phyloP scores from a whole-genome alignment of 1,140 invertebrate species.

The Spodoptera frugiperda region DNA sequence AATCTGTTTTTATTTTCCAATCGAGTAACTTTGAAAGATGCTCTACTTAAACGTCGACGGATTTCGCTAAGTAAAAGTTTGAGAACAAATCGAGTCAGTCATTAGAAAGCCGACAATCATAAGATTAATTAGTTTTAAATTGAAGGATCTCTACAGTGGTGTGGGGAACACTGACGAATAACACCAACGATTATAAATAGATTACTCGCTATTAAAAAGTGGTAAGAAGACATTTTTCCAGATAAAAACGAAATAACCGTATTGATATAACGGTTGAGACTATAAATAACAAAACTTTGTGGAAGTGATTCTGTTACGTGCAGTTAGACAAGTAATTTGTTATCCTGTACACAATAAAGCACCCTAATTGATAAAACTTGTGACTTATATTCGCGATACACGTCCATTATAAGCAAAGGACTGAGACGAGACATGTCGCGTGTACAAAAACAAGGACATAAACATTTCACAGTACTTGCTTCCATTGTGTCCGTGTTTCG shows the following conservation, averaged over 20 bases:
- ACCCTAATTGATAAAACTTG: conserved; percentile 24
- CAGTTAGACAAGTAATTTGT: neutral
- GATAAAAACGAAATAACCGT: no score
- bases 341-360: neutral
- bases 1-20: conserved; percentile 28
- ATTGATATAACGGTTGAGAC: no score
- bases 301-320: no score
- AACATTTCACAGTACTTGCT: conserved; percentile 16
- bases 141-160: neutral
- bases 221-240: no score
- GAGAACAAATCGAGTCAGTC: conserved; percentile 4
- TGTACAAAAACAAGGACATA: conserved; percentile 35
- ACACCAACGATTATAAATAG: no score
- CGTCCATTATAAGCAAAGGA: neutral
- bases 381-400: neutral
- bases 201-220: no score
- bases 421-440: neutral
- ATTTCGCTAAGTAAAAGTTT: neutral
- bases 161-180: neutral
- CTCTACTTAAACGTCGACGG: neutral
- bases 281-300: no score
- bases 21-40: neutral
- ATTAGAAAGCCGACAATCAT: conserved; percentile 1
- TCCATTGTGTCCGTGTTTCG: conserved; percentile 3
- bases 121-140: conserved; percentile 13